phyloP scores from a whole-genome alignment of 2,888 invertebrate genomes.

The Colletes collaris region DNA sequence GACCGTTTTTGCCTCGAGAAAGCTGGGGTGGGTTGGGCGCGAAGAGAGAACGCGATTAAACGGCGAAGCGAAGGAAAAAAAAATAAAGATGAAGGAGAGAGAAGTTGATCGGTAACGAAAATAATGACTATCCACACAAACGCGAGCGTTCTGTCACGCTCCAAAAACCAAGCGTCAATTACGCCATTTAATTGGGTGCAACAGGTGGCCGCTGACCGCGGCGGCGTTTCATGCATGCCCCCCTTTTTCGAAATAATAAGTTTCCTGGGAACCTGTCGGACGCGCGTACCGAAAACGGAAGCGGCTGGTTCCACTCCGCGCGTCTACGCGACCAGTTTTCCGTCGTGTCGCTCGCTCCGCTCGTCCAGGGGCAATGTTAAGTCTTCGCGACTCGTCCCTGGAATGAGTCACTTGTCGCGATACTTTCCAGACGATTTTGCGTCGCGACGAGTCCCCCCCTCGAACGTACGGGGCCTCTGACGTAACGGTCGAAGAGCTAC shows the following conservation, averaged over 20 bases:
- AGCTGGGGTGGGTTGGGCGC: not conserved
- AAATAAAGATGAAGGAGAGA: not conserved
- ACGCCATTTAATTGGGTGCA: conserved; percentile 75
- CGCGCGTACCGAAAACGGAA: conserved; percentile 60
- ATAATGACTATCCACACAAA: conserved; percentile 53
- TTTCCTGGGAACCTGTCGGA: conserved; percentile 54
- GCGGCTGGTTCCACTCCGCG: conserved; percentile 50
- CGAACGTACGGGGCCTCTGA: conserved; percentile 20
- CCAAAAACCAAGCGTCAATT: conserved; percentile 74
- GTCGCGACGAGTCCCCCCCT: conserved; percentile 8
- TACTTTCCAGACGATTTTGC: conserved; percentile 15
- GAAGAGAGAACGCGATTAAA: not conserved
- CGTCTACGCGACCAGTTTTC: conserved; percentile 39
- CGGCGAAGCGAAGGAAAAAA: too few relatives aligned
- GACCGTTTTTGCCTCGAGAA: conserved; percentile 8
- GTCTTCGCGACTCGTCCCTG: conserved; percentile 5
- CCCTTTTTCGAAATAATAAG: conserved; percentile 64
- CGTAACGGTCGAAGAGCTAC: conserved; percentile 15
- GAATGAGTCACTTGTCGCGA: conserved; percentile 44
- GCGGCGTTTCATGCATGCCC: conserved; percentile 30
- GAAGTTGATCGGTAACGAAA: conserved; percentile 39
- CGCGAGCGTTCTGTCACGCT: conserved; percentile 67
- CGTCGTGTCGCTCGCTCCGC: conserved; percentile 14
- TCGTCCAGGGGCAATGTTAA: conserved; percentile 38
- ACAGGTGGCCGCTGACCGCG: conserved; percentile 64